Evolutionary conservation across 64 coral and sea anemone species (phyloP).

Genomic region (Hydrozoanthus tunicans): DNA sequence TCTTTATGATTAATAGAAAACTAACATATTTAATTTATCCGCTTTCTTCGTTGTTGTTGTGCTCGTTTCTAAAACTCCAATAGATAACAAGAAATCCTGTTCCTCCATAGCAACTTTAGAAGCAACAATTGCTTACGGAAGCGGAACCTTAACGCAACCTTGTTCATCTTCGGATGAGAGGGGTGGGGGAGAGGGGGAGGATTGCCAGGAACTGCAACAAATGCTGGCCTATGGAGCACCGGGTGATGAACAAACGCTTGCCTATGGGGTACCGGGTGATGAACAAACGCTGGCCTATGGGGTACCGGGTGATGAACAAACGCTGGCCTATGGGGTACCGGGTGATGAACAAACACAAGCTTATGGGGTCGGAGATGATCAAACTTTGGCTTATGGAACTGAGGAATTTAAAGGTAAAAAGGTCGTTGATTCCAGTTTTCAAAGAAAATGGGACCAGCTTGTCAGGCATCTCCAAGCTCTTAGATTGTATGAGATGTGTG

Average conservation of each 20-base stretch:
- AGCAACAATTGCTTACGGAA: background rate
- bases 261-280: slow-evolving; percentile 15
- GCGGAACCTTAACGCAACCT: background rate
- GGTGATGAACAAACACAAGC: slow-evolving; percentile 39
- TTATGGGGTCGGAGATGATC: slow-evolving; percentile 24
- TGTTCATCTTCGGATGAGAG: background rate
- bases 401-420: slow-evolving; percentile 18
- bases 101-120: background rate
- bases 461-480: no score
- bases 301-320: slow-evolving; percentile 29
- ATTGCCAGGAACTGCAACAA: slow-evolving; percentile 7
- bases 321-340: slow-evolving; percentile 6
- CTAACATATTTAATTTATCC: no score
- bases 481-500: no score
- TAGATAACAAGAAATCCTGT: no score
- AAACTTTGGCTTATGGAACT: background rate
- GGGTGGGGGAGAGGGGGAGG: background rate
- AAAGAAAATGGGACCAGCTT: background rate
- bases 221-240: slow-evolving; percentile 9
- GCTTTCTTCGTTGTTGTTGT: no score
- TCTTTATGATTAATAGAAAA: no score
- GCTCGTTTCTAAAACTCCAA: no score
- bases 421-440: background rate
- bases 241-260: slow-evolving; percentile 31
- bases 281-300: slow-evolving; percentile 46